Evolutionary conservation across 2,113 vertebrate genomes (phyloP).

Genomic region (Falco punctatus): DNA sequence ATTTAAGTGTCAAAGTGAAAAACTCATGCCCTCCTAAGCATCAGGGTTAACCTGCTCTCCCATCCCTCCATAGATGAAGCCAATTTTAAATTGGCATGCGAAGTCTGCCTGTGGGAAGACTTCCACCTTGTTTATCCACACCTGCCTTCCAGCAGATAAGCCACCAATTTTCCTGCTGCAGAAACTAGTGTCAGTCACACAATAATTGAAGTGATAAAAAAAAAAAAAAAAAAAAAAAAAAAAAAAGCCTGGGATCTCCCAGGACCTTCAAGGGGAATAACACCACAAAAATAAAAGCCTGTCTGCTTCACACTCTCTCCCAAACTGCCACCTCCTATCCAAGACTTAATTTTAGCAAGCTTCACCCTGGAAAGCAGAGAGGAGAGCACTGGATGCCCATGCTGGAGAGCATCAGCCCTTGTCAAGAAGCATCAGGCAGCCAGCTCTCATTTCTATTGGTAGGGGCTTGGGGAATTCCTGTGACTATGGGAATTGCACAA

Average conservation of each 20-base stretch:
- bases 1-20: not conserved
- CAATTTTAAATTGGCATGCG: not conserved
- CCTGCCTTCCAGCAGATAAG: not conserved
- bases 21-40: not conserved
- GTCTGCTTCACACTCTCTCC: not conserved
- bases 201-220: not conserved
- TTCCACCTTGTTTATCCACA: constrained; percentile 18
- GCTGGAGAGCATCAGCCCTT: not conserved
- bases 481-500: not conserved
- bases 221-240: not conserved
- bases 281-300: not conserved
- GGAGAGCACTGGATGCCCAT: not conserved
- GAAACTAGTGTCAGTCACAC: not conserved
- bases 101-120: not conserved
- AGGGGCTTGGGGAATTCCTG: constrained; percentile 43
- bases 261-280: not conserved
- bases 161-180: not conserved
- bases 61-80: not conserved
- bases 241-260: not conserved
- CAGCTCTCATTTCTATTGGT: not conserved
- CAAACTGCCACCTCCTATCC: not conserved
- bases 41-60: not conserved
- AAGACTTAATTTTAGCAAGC: not conserved
- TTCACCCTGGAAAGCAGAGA: not conserved
- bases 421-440: constrained; percentile 15